Conservation (phyloP, 1,140 invertebrate species). For the Orius insidiosus region DNA sequence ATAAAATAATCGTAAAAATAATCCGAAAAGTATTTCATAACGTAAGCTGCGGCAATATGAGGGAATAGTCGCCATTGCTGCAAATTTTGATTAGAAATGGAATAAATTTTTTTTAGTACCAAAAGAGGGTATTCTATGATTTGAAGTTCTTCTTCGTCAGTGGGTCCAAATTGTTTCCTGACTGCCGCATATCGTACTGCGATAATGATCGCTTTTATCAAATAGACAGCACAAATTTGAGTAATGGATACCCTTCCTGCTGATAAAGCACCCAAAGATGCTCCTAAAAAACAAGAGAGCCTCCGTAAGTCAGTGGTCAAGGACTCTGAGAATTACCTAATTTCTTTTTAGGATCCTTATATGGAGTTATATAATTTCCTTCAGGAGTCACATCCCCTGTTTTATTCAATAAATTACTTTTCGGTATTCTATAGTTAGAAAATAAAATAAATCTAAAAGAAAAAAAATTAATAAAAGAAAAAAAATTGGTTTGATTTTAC, state of each 20-base stretch:
- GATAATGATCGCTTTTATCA: slow-evolving; percentile 59
- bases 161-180: slow-evolving; percentile 63
- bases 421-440: slow-evolving; percentile 66
- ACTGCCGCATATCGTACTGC: slow-evolving; percentile 79
- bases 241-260: slow-evolving; percentile 53
- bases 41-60: slow-evolving; percentile 65
- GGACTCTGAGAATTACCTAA: slow-evolving; percentile 23
- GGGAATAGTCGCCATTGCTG: slow-evolving; percentile 87
- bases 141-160: slow-evolving; percentile 52
- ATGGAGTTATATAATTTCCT: slow-evolving; percentile 53
- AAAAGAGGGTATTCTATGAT: slow-evolving; percentile 84
- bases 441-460: slow-evolving; percentile 62
- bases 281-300: slow-evolving; percentile 28
- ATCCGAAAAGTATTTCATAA: slow-evolving; percentile 51
- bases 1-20: slow-evolving; percentile 34
- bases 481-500: slow-evolving; percentile 22
- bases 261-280: slow-evolving; percentile 70
- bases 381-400: slow-evolving; percentile 71
- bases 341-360: slow-evolving; percentile 58
- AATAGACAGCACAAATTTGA: slow-evolving; percentile 47
- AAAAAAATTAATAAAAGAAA: slow-evolving; percentile 2
- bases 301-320: too few relatives aligned
- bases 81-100: slow-evolving; percentile 12
- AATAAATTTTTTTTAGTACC: slow-evolving; percentile 26
- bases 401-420: slow-evolving; percentile 65